phyloP scores from a whole-genome alignment of 2,113 vertebrate genomes.

The Psilopsiagon aymara region DNA sequence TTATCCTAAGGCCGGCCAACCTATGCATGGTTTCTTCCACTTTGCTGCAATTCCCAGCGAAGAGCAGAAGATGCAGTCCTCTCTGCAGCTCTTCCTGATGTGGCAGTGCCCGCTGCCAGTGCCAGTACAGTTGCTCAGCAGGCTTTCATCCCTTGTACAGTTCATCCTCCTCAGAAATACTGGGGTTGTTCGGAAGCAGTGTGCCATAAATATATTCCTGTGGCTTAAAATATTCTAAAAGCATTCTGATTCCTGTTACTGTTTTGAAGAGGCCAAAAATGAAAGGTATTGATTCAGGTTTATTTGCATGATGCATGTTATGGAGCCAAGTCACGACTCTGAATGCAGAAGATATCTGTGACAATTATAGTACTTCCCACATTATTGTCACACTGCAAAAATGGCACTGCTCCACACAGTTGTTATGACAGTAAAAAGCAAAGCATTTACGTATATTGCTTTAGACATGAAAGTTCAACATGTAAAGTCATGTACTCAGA shows the following conservation, averaged over 20 bases:
- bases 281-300: not conserved
- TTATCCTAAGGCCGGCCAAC: not conserved
- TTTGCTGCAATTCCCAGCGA: not conserved
- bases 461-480: not conserved
- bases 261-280: not conserved
- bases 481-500: constrained; percentile 37
- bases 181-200: not conserved
- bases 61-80: not conserved
- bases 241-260: not conserved
- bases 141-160: not conserved
- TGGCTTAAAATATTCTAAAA: not conserved
- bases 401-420: not conserved
- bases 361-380: constrained; percentile 23
- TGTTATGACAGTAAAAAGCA: not conserved
- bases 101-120: not conserved
- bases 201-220: not conserved
- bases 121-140: not conserved
- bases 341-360: not conserved
- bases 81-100: not conserved
- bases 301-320: not conserved
- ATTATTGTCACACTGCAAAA: not conserved
- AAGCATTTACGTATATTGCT: not conserved
- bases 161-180: not conserved
- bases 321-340: constrained; percentile 14
- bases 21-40: not conserved